These are phyloP conservation scores for Holcopasites calliopsidis DNA, from an alignment of 1,140 invertebrate genomes.

Conservation along the genomic window DNA sequence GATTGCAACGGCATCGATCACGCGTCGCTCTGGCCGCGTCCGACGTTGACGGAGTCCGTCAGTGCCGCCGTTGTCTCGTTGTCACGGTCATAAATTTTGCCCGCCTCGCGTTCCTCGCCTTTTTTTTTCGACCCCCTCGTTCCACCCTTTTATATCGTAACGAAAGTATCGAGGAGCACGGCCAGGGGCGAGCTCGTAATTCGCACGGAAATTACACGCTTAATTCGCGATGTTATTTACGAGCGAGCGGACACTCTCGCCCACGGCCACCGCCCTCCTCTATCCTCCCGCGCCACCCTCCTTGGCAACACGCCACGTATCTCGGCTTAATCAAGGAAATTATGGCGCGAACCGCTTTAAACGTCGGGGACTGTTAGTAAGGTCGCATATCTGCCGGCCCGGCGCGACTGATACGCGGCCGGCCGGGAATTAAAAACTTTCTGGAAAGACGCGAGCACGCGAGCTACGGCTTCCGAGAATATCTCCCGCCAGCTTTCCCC, in stretches of 20 bases:
- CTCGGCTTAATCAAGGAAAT: constrained; percentile 69
- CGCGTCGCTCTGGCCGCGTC: constrained; percentile 12
- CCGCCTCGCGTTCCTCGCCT: no score
- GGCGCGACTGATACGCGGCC: constrained; percentile 48
- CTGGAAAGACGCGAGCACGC: constrained; percentile 29
- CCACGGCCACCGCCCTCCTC: neutral
- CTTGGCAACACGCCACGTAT: constrained; percentile 67
- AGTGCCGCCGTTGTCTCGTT: neutral
- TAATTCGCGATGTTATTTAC: constrained; percentile 68
- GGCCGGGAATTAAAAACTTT: constrained; percentile 58
- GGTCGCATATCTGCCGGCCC: constrained; percentile 52
- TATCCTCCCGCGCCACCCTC: neutral
- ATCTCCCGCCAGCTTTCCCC: neutral
- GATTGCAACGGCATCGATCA: constrained; percentile 33
- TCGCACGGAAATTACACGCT: constrained; percentile 66
- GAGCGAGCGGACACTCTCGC: constrained; percentile 57
- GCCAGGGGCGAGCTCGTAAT: constrained; percentile 48
- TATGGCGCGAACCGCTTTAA: constrained; percentile 66
- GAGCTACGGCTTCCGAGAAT: constrained; percentile 8
- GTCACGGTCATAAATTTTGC: constrained; percentile 18
- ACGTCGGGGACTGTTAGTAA: constrained; percentile 60
- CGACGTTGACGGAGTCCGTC: constrained; percentile 28
- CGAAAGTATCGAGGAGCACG: constrained; percentile 47
- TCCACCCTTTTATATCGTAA: neutral
- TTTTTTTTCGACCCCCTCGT: neutral